Percentiles rank a stretch among this genome's conserved stretches.
phyloP scores from a whole-genome alignment of 64 coral and sea anemone genomes.

The Acropora tenuis region DNA sequence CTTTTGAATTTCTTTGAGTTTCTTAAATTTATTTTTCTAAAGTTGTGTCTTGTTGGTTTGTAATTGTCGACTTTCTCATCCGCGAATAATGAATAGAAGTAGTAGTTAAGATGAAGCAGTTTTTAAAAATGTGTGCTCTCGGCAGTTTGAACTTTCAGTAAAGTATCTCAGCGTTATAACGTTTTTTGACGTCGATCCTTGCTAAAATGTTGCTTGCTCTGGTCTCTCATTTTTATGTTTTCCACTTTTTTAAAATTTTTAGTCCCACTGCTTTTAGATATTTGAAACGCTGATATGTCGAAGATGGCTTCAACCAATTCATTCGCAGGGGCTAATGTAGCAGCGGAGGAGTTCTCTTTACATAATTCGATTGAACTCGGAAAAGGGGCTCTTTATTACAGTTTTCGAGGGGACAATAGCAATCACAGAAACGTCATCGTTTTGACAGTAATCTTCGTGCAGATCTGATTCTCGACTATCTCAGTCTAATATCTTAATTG shows the following conservation, averaged over 20 bases:
- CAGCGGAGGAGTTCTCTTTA: not conserved
- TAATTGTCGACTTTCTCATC: too few species aligned
- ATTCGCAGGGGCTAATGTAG: too few species aligned
- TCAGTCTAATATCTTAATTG: slow-evolving; percentile 24
- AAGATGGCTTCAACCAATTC: not conserved
- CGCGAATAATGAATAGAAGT: too few species aligned
- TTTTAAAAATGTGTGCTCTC: too few species aligned
- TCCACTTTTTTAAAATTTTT: not conserved
- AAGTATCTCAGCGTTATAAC: too few species aligned
- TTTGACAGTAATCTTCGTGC: slow-evolving; percentile 26
- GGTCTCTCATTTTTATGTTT: not conserved
- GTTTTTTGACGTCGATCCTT: not conserved
- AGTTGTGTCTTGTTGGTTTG: too few species aligned
- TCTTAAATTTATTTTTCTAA: too few species aligned
- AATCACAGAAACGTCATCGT: slow-evolving; percentile 21
- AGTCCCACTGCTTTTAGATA: not conserved
- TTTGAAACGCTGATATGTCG: not conserved
- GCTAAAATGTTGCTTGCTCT: not conserved
- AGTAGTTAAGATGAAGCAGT: too few species aligned
- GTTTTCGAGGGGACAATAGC: slow-evolving; percentile 15
- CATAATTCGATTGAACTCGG: not conserved
- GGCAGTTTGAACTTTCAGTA: too few species aligned
- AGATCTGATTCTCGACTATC: slow-evolving; percentile 29
- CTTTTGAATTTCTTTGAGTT: too few species aligned
- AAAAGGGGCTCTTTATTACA: not conserved